These are phyloP conservation scores for Martes martes DNA, from an alignment of 2,113 vertebrate genomes.

Conservation along the genomic window DNA sequence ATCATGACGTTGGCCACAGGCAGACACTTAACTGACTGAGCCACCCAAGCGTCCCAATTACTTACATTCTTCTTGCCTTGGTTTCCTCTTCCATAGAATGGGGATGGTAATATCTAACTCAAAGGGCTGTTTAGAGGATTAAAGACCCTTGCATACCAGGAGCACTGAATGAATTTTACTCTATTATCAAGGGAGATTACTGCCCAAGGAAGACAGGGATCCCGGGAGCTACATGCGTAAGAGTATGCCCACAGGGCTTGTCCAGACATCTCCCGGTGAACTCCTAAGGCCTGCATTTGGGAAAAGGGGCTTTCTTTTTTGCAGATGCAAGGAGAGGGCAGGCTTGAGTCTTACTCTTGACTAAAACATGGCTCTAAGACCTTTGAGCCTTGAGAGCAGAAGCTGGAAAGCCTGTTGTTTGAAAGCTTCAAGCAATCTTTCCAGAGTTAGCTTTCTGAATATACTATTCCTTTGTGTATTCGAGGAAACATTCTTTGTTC, in stretches of 20 bases:
- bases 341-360: not conserved
- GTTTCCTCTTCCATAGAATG: not conserved
- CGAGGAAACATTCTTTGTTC: not conserved
- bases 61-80: not conserved
- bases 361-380: not conserved
- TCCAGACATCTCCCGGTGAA: not conserved
- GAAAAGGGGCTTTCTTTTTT: not conserved
- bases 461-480: not conserved
- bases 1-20: no score
- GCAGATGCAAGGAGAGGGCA: not conserved
- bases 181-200: not conserved
- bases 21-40: not conserved
- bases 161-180: not conserved
- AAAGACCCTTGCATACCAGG: not conserved
- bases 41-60: not conserved
- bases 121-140: not conserved
- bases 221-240: not conserved
- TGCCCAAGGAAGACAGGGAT: not conserved
- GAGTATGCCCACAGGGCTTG: not conserved
- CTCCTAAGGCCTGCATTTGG: not conserved
- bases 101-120: not conserved
- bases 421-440: not conserved
- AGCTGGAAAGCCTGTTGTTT: not conserved
- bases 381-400: not conserved
- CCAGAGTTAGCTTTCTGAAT: not conserved